Evolutionary conservation across 2,888 invertebrate species (phyloP).

Genomic region (Pterobdella sp.): DNA sequence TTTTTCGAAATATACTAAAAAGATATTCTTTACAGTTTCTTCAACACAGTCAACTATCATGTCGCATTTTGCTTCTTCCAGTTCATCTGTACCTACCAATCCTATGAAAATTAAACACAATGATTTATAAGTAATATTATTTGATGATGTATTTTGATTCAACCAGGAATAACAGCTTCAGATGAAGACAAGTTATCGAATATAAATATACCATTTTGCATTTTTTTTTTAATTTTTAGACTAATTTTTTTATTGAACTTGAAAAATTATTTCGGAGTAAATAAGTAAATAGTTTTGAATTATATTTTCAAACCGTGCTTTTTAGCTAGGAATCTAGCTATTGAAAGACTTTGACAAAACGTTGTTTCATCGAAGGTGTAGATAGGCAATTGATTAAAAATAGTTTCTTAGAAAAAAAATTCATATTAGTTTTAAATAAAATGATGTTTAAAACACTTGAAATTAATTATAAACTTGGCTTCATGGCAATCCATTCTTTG

Average conservation of each 20-base stretch:
- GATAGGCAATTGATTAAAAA: slow-evolving; percentile 37
- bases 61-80: slow-evolving; percentile 38
- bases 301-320: slow-evolving; percentile 34
- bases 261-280: too few species aligned
- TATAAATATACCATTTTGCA: too few species aligned
- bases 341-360: slow-evolving; percentile 36
- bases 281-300: background rate
- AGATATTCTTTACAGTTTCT: slow-evolving; percentile 34
- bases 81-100: slow-evolving; percentile 35
- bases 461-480: slow-evolving; percentile 34
- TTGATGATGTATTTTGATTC: too few species aligned
- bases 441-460: background rate
- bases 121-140: too few species aligned
- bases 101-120: slow-evolving; percentile 20
- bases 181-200: too few species aligned
- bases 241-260: too few species aligned
- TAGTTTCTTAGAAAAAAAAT: slow-evolving; percentile 34
- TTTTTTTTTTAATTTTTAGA: too few species aligned
- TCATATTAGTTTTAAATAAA: background rate
- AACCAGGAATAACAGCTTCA: too few species aligned
- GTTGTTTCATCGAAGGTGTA: slow-evolving; percentile 32
- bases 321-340: slow-evolving; percentile 36
- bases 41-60: slow-evolving; percentile 37
- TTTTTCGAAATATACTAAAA: slow-evolving; percentile 29
- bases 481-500: slow-evolving; percentile 45